These are phyloP conservation scores for Rattus norvegicus DNA, from an alignment of 2,113 vertebrate genomes.

Conservation along the genomic window GRCr8 NC_086029.1:51145001-51145500, in stretches of 20 bases:
- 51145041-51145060: background rate
- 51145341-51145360: background rate
- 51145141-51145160: background rate
- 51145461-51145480: too few relatives aligned
- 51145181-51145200: background rate
- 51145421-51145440: background rate
- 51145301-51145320: accelerated
- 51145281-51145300: background rate
- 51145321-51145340: background rate
- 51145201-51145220: background rate
- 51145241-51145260: background rate
- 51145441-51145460: background rate
- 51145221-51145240: background rate
- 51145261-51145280: accelerated
- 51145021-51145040: background rate
- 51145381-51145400: background rate
- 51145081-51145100: background rate
- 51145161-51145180: background rate
- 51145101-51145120: background rate
- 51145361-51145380: background rate
- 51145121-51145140: background rate
- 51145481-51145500: background rate
- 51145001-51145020: background rate
- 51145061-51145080: background rate
- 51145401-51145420: background rate